Base-by-base conservation (phyloP, 35 echinoderm and acorn worm species). In the Lytechinus pictus region DNA sequence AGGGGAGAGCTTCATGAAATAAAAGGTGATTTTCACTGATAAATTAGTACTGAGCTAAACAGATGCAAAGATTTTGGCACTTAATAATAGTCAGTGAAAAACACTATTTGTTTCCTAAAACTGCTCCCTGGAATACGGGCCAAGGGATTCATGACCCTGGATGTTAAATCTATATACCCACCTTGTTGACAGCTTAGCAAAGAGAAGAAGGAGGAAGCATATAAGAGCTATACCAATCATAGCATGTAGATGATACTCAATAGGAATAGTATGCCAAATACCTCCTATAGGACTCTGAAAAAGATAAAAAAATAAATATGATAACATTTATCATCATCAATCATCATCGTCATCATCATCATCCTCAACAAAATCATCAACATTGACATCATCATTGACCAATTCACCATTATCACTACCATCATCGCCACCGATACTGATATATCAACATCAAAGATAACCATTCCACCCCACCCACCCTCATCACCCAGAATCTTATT, bases 101-200 rank as follows among this genome's bases (percentile, higher is more conserved):
- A n/a, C n/a, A n/a, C n/a, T n/a, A n/a, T n/a, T n/a, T n/a, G n/a
- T n/a, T n/a, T n/a, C n/a, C n/a, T n/a, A n/a, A n/a, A n/a, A n/a
- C n/a, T n/a, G n/a, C n/a, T n/a, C n/a, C n/a, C n/a, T n/a, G n/a
- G n/a, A n/a, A n/a, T n/a, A n/a, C n/a, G n/a, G n/a, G n/a, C n/a
- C n/a, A n/a, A n/a, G n/a, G n/a, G n/a, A n/a, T n/a, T n/a, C n/a
- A n/a, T n/a, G n/a, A n/a, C n/a, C 66, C 21, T 79, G 66, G 19
- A 5, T 58, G 53, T 87, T 44, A n/a, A 51, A 8, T 12, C 27
- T 44, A 1, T 44, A 44, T 44, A 95, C 96, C 56, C 79, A 98
- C 96, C 95, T 97, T 87, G 97, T 96, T 58, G 97, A 97, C 19
- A 97, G 28, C 92, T 96, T 97, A 61, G 97, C 98, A 14, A 99